These are phyloP conservation scores for Heliconius hermathena DNA, from an alignment of 1,140 invertebrate species.

Conservation along the genomic window DNA sequence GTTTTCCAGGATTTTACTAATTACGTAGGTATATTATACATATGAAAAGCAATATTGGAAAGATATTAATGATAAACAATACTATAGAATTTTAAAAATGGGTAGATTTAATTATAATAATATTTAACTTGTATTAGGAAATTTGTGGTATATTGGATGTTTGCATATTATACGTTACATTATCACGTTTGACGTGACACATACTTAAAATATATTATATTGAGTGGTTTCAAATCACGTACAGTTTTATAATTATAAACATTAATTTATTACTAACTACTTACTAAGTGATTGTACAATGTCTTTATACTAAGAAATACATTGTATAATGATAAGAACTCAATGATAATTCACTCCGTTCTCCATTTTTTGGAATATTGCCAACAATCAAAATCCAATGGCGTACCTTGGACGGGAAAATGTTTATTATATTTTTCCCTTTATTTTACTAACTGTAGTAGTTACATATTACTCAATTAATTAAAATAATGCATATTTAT, in stretches of 20 bases:
- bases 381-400: neutral
- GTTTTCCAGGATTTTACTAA: too few species aligned
- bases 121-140: neutral
- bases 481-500: neutral
- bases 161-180: neutral
- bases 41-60: too few species aligned
- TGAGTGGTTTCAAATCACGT: neutral
- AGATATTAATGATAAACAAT: too few species aligned
- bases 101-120: too few species aligned
- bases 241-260: neutral
- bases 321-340: too few species aligned
- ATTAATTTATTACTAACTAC: neutral
- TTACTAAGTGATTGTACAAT: neutral
- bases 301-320: neutral
- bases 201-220: neutral
- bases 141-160: neutral
- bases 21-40: too few species aligned
- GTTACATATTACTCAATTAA: neutral
- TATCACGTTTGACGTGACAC: neutral
- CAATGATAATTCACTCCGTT: neutral
- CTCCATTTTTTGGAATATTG: neutral
- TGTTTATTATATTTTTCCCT: neutral
- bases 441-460: neutral
- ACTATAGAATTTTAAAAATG: too few species aligned
- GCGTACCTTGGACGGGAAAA: too few species aligned